Evolutionary conservation across 2,113 vertebrate species (phyloP).

Genomic region (Pelmatolapia mariae): DNA sequence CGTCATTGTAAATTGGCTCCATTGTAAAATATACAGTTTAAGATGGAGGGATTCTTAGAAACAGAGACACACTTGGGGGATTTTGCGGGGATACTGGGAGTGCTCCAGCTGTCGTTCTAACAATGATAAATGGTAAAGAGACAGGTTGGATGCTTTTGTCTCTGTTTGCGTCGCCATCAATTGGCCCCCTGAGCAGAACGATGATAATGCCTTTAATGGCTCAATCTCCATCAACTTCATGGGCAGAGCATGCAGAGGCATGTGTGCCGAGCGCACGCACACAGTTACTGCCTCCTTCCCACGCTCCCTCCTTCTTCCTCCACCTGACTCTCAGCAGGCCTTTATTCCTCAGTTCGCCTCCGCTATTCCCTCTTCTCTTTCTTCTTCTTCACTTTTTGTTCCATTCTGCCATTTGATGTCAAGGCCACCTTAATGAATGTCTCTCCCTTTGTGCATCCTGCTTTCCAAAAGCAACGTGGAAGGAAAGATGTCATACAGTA

Average conservation of each 20-base stretch:
- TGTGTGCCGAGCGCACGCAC: not conserved
- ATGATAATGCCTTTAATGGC: constrained; percentile 62
- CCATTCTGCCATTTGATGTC: not conserved
- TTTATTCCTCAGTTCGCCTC: not conserved
- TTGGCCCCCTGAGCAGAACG: constrained; percentile 46
- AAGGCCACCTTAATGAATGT: constrained; percentile 4
- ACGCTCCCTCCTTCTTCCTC: not conserved
- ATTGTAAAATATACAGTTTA: constrained; percentile 19
- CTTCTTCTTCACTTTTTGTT: not conserved
- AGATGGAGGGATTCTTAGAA: not conserved
- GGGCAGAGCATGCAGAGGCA: not conserved
- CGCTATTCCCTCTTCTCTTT: not conserved
- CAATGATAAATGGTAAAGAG: constrained; percentile 43
- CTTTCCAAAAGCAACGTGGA: constrained; percentile 9
- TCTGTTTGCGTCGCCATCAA: constrained; percentile 30
- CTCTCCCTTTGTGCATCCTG: not conserved
- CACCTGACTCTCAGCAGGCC: not conserved
- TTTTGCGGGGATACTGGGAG: constrained; percentile 16
- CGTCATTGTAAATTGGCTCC: constrained; percentile 22
- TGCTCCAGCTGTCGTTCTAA: constrained; percentile 45
- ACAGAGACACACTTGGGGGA: constrained; percentile 5
- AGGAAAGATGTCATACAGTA: constrained; percentile 6
- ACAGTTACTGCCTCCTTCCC: not conserved
- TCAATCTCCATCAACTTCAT: constrained; percentile 61
- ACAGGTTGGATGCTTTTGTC: constrained; percentile 36